Base-by-base conservation (phyloP, 2,113 vertebrate genomes). In the Atractosteus spatula region DNA sequence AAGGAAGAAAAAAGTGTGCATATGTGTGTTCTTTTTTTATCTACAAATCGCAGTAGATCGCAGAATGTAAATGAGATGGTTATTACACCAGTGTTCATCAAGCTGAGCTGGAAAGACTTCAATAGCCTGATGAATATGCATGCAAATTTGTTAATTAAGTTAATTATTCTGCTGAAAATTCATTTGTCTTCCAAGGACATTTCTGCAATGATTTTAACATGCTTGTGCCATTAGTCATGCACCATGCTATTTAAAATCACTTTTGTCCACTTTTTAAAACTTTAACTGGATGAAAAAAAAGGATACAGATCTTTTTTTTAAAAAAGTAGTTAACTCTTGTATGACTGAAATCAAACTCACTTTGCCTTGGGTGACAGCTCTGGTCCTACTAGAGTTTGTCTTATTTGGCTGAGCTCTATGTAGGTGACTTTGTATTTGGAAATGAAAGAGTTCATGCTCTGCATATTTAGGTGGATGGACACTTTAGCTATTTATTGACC, bases 81-180 rank as follows among this genome's bases (percentile, higher is more conserved):
- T 99, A 98, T 99, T 98, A 98, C 96, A 96, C 94, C 94, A 95
- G 94, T 94, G 95, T 96, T 98, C 97, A 98, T 99, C 97, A 98
- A 97, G 95, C 96, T 93, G 95, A 95, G 95, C 96, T 99, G 96
- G 96, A 97, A 97, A 99, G 97, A 98, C 96, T 97, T 97, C 94
- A 97, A 97, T 98, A 96, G 96, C 94, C 96, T 99, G 96, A 99
- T 99, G 97, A 99, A 98, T 99, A 98, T 99, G 96, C 96, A 99
- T 98, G 96, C 92, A 95, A 98, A 98, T 99, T 99, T 98, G 96
- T 99, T 99, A 99, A 99, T 99, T 98, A 99, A 98, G 95, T 99
- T 99, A 98, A 98, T 99, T 98, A 99, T 98, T 99, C 97, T 96
- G 95, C 94, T 95, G 96, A 98, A 99, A 99, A 98, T 98, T 92